Conservation (phyloP, 1,140 invertebrate species). For the Pseudachorutes palmiensis region DNA sequence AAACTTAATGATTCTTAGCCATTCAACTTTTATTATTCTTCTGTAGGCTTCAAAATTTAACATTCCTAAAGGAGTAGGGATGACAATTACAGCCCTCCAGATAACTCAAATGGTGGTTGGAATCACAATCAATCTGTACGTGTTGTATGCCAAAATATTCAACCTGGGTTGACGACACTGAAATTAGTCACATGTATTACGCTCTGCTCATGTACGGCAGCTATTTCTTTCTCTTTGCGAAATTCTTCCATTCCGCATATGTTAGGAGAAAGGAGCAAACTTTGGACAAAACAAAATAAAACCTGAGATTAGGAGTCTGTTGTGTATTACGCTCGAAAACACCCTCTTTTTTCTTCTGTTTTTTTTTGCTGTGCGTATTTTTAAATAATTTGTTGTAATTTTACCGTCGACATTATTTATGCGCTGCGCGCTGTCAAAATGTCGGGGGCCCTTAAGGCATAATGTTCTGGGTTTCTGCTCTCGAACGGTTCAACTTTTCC, state of each 20-base stretch:
- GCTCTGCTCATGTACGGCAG: constrained; percentile 91
- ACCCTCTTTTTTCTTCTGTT: too few species aligned
- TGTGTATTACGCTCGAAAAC: too few species aligned
- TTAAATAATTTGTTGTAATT: too few species aligned
- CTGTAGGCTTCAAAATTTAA: constrained; percentile 6
- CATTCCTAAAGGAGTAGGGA: constrained; percentile 9
- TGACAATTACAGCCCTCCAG: constrained; percentile 48
- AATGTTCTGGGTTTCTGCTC: too few species aligned
- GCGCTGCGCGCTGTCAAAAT: too few species aligned
- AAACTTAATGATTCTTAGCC: background rate
- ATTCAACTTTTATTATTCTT: background rate
- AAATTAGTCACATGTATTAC: constrained; percentile 75
- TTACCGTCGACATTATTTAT: too few species aligned
- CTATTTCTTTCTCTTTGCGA: constrained; percentile 79
- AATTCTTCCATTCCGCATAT: constrained; percentile 84
- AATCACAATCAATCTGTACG: constrained; percentile 79
- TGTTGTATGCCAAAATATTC: constrained; percentile 55
- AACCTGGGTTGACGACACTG: constrained; percentile 71
- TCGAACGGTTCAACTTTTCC: too few species aligned
- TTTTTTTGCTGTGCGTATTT: too few species aligned
- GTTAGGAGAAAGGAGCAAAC: background rate
- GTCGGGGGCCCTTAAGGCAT: too few species aligned
- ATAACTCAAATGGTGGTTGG: constrained; percentile 93
- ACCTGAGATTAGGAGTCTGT: too few species aligned
- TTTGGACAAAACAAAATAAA: background rate